phyloP scores from a whole-genome alignment of 2,888 invertebrate genomes.

The Drosophila aldrichi region DNA sequence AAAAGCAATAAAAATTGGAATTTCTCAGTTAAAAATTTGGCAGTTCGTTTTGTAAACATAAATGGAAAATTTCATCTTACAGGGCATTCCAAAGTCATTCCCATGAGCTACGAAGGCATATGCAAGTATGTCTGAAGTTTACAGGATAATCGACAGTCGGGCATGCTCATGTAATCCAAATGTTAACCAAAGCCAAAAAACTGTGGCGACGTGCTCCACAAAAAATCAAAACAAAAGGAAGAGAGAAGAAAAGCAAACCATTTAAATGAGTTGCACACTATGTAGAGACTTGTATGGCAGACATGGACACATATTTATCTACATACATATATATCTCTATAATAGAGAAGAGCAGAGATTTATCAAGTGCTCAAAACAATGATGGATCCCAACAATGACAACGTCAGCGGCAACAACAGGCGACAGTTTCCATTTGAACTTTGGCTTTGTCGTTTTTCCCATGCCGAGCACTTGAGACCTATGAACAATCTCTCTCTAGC shows the following conservation, averaged over 20 bases:
- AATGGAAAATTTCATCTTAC: neutral
- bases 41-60: neutral
- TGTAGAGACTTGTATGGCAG: neutral
- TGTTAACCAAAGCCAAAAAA: constrained; percentile 9
- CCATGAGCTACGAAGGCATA: no score
- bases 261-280: constrained; percentile 51
- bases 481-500: constrained; percentile 15
- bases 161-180: neutral
- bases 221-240: neutral
- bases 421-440: constrained; percentile 34
- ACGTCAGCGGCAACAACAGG: constrained; percentile 36
- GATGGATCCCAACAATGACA: constrained; percentile 32
- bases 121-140: neutral
- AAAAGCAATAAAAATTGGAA: no score
- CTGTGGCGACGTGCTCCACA: constrained; percentile 11
- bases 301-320: neutral
- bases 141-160: neutral
- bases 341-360: constrained; percentile 33
- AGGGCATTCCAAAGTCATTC: neutral
- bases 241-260: constrained; percentile 16
- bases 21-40: no score
- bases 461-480: constrained; percentile 14
- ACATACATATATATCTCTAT: neutral
- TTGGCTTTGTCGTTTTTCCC: constrained; percentile 34
- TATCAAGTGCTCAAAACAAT: constrained; percentile 47